Conservation (phyloP, 1,140 invertebrate genomes). For the Charaxes varanes region DNA sequence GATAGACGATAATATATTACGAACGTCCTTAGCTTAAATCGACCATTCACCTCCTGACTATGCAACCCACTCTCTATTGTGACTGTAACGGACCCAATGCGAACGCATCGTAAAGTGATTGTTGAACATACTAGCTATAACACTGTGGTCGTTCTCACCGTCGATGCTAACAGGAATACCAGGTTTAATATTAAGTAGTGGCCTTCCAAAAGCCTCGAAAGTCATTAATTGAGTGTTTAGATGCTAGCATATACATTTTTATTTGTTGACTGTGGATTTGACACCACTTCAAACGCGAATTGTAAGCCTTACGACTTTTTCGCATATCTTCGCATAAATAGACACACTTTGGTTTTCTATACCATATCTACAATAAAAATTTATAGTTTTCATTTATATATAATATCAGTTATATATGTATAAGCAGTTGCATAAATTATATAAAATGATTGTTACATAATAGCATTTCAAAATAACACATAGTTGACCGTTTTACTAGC, state of each 20-base stretch:
- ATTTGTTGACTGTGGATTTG: conserved; percentile 24
- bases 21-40: conserved; percentile 9
- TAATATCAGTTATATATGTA: too few relatives aligned
- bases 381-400: too few relatives aligned
- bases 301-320: conserved; percentile 20
- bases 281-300: conserved; percentile 21
- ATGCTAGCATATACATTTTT: conserved; percentile 21
- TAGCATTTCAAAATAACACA: too few relatives aligned
- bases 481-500: too few relatives aligned
- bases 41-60: neutral
- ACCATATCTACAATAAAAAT: conserved; percentile 8
- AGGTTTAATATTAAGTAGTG: conserved; percentile 5
- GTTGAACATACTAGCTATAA: conserved; percentile 20
- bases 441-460: too few relatives aligned
- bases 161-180: conserved; percentile 23
- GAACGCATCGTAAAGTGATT: conserved; percentile 17
- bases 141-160: conserved; percentile 9
- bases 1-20: conserved; percentile 1
- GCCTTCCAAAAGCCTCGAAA: conserved; percentile 24
- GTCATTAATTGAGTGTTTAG: conserved; percentile 11
- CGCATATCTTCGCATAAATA: conserved; percentile 4
- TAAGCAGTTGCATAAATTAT: too few relatives aligned
- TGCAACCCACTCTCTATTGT: neutral
- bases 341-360: conserved; percentile 1
- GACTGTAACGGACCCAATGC: conserved; percentile 12